phyloP scores from a whole-genome alignment of 2,797 vertebrate genomes.

The Chaunax sp. region DNA sequence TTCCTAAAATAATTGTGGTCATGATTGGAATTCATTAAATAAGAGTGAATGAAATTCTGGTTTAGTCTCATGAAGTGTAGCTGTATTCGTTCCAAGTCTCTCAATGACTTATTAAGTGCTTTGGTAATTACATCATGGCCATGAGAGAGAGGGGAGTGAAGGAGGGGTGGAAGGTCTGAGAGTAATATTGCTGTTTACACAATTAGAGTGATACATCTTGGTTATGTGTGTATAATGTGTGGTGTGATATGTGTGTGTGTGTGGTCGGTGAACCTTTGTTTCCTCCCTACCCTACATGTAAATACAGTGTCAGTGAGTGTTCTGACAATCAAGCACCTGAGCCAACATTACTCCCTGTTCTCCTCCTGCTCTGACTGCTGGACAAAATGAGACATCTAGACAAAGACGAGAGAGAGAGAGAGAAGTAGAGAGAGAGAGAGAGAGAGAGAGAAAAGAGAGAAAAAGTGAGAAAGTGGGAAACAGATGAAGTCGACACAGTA shows the following conservation, averaged over 20 bases:
- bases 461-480: background rate
- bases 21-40: constrained; percentile 46
- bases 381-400: constrained; percentile 54
- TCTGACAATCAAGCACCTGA: constrained; percentile 78
- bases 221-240: constrained; percentile 46
- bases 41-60: constrained; percentile 34
- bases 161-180: constrained; percentile 57
- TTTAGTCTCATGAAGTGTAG: constrained; percentile 30
- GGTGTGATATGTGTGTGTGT: constrained; percentile 53
- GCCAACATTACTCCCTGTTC: constrained; percentile 74
- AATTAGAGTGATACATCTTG: constrained; percentile 64
- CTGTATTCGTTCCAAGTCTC: constrained; percentile 49
- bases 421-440: background rate
- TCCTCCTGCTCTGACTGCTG: constrained; percentile 28
- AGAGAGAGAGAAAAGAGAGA: constrained; percentile 10
- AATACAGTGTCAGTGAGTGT: constrained; percentile 66
- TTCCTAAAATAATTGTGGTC: constrained; percentile 39
- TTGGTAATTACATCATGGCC: constrained; percentile 73
- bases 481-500: constrained; percentile 8
- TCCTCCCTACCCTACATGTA: constrained; percentile 64
- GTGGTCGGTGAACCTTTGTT: constrained; percentile 69
- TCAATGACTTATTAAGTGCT: constrained; percentile 72
- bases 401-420: constrained; percentile 12
- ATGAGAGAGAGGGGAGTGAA: constrained; percentile 60
- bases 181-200: constrained; percentile 71